Evolutionary conservation across 2,888 invertebrate species (phyloP), one percentile per base, ranked within the genome.

Genomic region (Chromoteleia sp.): DNA sequence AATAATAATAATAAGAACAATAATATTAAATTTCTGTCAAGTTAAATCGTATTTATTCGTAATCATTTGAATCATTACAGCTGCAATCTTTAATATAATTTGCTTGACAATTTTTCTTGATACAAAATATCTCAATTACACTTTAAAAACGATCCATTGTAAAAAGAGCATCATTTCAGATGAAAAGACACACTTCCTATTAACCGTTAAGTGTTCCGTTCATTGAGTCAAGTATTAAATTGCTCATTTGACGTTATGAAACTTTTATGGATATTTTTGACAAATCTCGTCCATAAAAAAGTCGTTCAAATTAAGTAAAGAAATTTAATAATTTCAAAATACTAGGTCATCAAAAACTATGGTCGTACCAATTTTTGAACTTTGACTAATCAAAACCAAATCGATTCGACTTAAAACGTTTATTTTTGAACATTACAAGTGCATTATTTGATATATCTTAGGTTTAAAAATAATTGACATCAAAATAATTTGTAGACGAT

Each of bases 401-500:
- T 54, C 25, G 30, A 45, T 56, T 56, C 21, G 21, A 30, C 36
- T 14, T 2, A 4, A 54, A 45, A 68, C 56, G 25, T 61, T 25
- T 39, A 2, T 14, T 36, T 39, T 50, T 17, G 17, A 33, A 59
- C 50, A 8, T 30, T n/a, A 4, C 30, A 25, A 33, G 14, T 45
- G 17, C 10, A 48, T 54, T 21, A 36, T 30, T 52, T 8, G 54
- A 8, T 56, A 33, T 54, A 77, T 15, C 15, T 25, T 0, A 4
- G 14, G 77, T 70, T 70, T 63, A 77, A 77, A 77, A 77, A 77
- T 77, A 77, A 70, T 77, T 63, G 56, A 56, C 48, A 56, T 63
- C 52, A 68, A 70, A 70, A 56, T 77, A 71, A 65, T 77, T 70
- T 77, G 50, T 65, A 56, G 58, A 39, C 48, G 15, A 56, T 58